These are phyloP conservation scores for Sapayoa aenigma DNA, from an alignment of 2,113 vertebrate species.

Conservation along the genomic window DNA sequence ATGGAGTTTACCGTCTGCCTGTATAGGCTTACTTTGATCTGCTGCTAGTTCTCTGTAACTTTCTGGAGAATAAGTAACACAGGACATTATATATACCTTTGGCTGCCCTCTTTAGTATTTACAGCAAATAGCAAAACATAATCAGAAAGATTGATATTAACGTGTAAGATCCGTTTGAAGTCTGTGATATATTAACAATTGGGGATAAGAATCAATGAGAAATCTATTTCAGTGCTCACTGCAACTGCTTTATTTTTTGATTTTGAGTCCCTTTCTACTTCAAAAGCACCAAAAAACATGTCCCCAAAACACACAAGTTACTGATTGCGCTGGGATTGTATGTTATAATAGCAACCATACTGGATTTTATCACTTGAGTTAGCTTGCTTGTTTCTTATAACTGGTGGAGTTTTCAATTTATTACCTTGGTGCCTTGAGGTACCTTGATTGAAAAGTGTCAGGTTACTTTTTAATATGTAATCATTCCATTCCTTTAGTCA, in stretches of 20 bases:
- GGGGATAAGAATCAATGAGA: neutral
- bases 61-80: neutral
- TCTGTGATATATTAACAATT: neutral
- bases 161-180: neutral
- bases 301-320: neutral
- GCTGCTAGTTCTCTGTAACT: neutral
- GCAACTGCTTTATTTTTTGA: neutral
- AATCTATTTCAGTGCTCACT: neutral
- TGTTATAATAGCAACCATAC: slow-evolving; percentile 1
- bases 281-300: neutral
- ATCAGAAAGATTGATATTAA: neutral
- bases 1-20: neutral
- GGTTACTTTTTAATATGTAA: slow-evolving; percentile 5
- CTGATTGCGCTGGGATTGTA: neutral
- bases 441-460: neutral
- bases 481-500: slow-evolving; percentile 9
- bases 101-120: neutral
- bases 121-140: neutral
- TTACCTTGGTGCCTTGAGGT: neutral
- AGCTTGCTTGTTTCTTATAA: neutral
- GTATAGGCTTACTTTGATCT: neutral
- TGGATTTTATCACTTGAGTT: slow-evolving; percentile 32
- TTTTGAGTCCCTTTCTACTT: neutral
- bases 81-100: neutral
- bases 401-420: slow-evolving; percentile 3